Evolutionary conservation across 2,888 invertebrate genomes (phyloP), one percentile per base, ranked within the genome.

Genomic region (Agrotis segetum): DNA sequence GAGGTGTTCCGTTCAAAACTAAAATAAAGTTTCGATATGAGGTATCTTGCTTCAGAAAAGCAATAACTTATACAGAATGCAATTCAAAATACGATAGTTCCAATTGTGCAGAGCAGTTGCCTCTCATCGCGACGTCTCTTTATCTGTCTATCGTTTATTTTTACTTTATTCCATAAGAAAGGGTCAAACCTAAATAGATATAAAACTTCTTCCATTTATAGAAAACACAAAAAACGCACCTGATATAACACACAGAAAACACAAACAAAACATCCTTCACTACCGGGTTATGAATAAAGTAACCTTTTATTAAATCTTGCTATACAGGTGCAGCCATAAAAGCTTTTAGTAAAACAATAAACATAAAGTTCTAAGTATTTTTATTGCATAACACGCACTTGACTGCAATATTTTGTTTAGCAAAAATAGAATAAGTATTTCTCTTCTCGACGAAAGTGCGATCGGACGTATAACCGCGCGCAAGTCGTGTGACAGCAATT

Each of bases 401-500:
- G 11, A 47, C 46, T 75, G 64, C 55, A 71, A 66, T 67, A 72
- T 34, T 72, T 81, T 72, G 53, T 78, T 70, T 49, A 49, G 7
- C 34, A 62, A 63, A 73, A 83, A 67, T 63, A 74, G 79, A 76
- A 19, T 66, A 16, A 72, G 72, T 72, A 70, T 66, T 58, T 34
- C n/a, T 40, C 40, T 40, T 55, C 52, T 53, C 44, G 11, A 52
- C 24, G 59, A 53, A 67, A 80, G 59, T 74, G 71, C 79, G 81
- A 84, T 84, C 62, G 65, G 71, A 83, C 77, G 73, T 75, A 79
- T 71, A 81, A 87, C 86, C 85, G 80, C 87, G 82, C 88, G 85
- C 86, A 81, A 83, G 83, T 86, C 88, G 87, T 90, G 91, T 92
- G 90, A 92, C 92, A 92, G 89, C 92, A 93, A 92, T 94, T 93